Evolutionary conservation across 2,113 vertebrate species (phyloP).

Genomic region (Ptychochromis oligacanthus): DNA sequence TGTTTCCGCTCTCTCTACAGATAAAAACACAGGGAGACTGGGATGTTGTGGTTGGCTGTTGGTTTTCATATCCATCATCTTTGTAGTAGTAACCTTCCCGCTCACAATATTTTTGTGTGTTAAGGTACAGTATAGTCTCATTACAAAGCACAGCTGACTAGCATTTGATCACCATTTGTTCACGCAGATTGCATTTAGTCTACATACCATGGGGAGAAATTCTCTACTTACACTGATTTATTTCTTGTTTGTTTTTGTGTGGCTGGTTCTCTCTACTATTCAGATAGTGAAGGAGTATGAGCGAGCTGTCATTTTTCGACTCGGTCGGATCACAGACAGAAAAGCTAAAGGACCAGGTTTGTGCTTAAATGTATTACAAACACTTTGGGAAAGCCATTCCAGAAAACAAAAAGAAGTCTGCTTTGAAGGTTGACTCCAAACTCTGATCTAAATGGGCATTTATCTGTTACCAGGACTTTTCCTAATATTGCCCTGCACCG

Average conservation of each 20-base stretch:
- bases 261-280: neutral
- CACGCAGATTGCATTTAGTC: neutral
- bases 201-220: neutral
- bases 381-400: neutral
- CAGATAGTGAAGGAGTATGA: slow-evolving; percentile 91
- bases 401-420: neutral
- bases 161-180: neutral
- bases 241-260: neutral
- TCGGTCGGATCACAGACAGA: slow-evolving; percentile 83
- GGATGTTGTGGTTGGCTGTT: slow-evolving; percentile 86
- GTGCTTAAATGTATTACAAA: neutral
- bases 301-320: slow-evolving; percentile 87
- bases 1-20: slow-evolving; percentile 59
- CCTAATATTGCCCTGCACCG: slow-evolving; percentile 92
- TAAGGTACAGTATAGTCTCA: slow-evolving; percentile 80
- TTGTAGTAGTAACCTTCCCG: slow-evolving; percentile 82
- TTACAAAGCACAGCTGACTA: neutral
- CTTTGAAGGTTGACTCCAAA: neutral
- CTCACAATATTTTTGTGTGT: slow-evolving; percentile 85
- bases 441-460: neutral
- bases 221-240: neutral
- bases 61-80: slow-evolving; percentile 80
- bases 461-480: slow-evolving; percentile 84
- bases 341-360: slow-evolving; percentile 90
- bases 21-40: slow-evolving; percentile 67